phyloP scores from a whole-genome alignment of 2,797 vertebrate species.

The Microhierax caerulescens region DNA sequence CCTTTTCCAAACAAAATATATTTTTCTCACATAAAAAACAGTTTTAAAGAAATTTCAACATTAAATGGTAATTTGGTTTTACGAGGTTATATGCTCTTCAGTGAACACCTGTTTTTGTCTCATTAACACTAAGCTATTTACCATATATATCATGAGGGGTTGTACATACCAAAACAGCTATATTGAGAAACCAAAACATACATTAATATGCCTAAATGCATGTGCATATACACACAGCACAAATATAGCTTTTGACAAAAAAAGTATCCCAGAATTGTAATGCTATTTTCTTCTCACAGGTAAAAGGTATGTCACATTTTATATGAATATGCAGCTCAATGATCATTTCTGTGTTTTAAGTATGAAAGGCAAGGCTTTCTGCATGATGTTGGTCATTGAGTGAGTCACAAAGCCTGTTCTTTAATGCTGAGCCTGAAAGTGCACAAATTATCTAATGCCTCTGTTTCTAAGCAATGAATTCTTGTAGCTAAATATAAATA shows the following conservation, averaged over 20 bases:
- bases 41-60: neutral
- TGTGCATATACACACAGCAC: neutral
- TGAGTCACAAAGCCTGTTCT: neutral
- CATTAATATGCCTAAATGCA: no score
- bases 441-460: neutral
- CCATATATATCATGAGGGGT: neutral
- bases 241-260: no score
- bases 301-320: neutral
- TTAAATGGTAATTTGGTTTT: neutral
- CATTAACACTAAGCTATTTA: neutral
- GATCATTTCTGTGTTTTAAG: neutral
- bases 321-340: neutral
- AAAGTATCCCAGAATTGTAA: neutral
- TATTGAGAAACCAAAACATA: neutral
- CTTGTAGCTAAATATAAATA: neutral
- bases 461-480: neutral
- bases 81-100: neutral
- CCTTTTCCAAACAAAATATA: neutral
- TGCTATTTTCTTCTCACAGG: neutral
- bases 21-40: neutral
- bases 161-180: neutral
- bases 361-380: neutral
- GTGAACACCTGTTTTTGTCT: neutral
- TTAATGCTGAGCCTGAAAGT: neutral
- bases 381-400: neutral